A percentile compares a stretch with the other conserved stretches of the same genome.
These are phyloP conservation scores for Actias luna DNA, from an alignment of 2,888 invertebrate genomes.

Conservation along the genomic window DNA sequence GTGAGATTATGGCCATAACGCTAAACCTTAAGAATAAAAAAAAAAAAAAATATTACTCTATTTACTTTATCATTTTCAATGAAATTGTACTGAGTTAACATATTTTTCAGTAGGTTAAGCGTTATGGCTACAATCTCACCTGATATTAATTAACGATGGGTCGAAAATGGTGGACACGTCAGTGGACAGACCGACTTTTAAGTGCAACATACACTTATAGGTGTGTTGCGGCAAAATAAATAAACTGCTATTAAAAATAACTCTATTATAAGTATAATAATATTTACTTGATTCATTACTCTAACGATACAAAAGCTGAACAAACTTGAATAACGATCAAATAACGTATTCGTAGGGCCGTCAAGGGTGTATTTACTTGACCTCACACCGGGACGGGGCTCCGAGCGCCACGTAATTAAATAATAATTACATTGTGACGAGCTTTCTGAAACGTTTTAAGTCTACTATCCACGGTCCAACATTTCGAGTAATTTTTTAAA, in stretches of 20 bases:
- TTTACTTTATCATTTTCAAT: no score
- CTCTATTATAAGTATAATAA: background rate
- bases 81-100: no score
- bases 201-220: no score
- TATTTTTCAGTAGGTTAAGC: no score
- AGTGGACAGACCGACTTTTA: no score
- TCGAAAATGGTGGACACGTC: no score
- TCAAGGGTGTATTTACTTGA: slow-evolving; percentile 11
- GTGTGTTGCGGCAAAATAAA: no score
- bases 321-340: background rate
- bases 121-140: no score
- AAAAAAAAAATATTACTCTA: no score
- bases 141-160: no score
- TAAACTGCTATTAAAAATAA: background rate
- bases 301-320: background rate
- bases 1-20: no score
- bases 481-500: background rate
- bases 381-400: background rate
- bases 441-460: background rate
- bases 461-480: background rate
- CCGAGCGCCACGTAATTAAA: slow-evolving; percentile 14
- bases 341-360: slow-evolving; percentile 10
- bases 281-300: background rate
- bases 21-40: no score
- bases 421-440: slow-evolving; percentile 14